Conservation (phyloP, 2,797 vertebrate species). For the Serranus cabrilla region DNA sequence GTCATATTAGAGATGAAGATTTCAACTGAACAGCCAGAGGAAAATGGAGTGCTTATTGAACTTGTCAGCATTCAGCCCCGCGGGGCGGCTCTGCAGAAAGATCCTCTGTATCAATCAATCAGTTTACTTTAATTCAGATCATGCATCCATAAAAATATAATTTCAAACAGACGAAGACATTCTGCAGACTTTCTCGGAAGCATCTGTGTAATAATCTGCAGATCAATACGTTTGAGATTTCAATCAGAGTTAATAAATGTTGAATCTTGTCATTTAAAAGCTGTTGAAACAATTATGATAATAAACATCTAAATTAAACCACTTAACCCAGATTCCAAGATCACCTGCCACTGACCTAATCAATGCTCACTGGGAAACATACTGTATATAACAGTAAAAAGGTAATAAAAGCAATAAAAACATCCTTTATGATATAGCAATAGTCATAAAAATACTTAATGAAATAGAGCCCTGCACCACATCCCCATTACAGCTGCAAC, state of each 20-base stretch:
- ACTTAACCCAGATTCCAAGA: background rate
- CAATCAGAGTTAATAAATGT: background rate
- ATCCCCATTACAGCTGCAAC: background rate
- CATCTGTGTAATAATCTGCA: background rate
- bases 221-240: background rate
- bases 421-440: background rate
- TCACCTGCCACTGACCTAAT: background rate
- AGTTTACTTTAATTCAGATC: constrained; percentile 19
- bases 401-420: constrained; percentile 6
- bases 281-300: background rate
- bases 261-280: background rate
- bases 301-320: background rate
- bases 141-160: constrained; percentile 10
- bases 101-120: constrained; percentile 41
- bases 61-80: constrained; percentile 58
- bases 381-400: background rate
- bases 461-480: background rate
- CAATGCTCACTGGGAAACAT: background rate
- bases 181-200: background rate
- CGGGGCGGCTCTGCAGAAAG: constrained; percentile 32
- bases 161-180: constrained; percentile 9
- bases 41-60: constrained; percentile 79
- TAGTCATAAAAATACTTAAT: background rate
- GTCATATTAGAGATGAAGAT: constrained; percentile 85
- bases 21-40: constrained; percentile 77